These are phyloP conservation scores for Isurus oxyrinchus DNA, from an alignment of 2,113 vertebrate species.

Conservation along the genomic window DNA sequence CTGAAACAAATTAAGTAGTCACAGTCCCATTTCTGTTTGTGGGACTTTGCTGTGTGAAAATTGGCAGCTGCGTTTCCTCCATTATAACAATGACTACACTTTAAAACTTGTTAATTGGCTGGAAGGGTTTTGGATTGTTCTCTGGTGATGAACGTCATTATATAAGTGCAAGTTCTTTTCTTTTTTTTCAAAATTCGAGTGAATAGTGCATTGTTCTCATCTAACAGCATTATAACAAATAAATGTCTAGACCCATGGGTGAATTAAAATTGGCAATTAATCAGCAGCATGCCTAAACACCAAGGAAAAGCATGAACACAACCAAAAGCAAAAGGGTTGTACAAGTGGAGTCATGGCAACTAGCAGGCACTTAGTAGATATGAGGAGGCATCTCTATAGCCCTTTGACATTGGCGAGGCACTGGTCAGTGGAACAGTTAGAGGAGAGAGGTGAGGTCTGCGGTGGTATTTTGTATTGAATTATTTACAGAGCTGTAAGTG, in stretches of 20 bases:
- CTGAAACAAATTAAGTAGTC: background rate
- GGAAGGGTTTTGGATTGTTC: background rate
- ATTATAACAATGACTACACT: background rate
- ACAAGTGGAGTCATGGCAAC: background rate
- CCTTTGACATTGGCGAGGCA: background rate
- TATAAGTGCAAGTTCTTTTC: background rate
- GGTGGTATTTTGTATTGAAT: background rate
- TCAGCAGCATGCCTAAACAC: too few species aligned
- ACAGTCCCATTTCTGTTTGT: background rate
- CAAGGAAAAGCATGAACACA: too few species aligned
- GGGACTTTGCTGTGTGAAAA: background rate
- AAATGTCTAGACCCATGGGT: too few species aligned
- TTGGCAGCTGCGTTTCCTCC: background rate
- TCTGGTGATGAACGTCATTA: background rate
- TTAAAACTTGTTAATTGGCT: background rate
- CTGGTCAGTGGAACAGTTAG: background rate
- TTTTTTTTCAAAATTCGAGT: background rate
- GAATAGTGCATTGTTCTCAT: background rate
- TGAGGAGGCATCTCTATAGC: background rate
- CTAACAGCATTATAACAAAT: background rate
- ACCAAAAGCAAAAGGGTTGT: too few species aligned
- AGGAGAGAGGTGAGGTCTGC: background rate
- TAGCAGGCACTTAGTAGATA: background rate
- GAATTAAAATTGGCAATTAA: background rate
- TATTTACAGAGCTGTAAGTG: background rate